phyloP scores from a whole-genome alignment of 2,888 invertebrate species.

The Invenusta paracnida region DNA sequence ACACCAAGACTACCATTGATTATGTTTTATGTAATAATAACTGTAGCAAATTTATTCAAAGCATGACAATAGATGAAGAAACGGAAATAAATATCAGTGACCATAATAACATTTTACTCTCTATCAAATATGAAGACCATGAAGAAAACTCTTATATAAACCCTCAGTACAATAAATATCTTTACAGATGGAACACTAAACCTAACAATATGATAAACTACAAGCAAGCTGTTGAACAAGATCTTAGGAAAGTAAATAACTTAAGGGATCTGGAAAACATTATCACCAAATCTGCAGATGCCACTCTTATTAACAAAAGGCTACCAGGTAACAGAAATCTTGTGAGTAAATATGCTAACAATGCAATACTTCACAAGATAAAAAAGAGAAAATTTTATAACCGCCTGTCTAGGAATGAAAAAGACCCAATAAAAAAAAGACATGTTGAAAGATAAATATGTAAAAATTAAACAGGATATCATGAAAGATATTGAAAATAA shows the following conservation, averaged over 20 bases:
- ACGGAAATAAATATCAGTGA: neutral
- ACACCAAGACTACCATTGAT: neutral
- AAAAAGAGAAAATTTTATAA: neutral
- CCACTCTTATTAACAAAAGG: slow-evolving; percentile 1
- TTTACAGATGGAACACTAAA: slow-evolving; percentile 12
- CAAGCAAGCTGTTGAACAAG: slow-evolving; percentile 1
- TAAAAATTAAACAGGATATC: neutral
- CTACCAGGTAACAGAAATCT: neutral
- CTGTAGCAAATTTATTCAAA: neutral
- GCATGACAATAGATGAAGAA: neutral
- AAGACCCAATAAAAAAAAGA: neutral
- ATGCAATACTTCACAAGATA: neutral
- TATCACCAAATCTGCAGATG: neutral
- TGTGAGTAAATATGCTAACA: neutral
- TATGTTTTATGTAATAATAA: neutral
- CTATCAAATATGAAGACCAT: neutral
- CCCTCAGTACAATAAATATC: neutral
- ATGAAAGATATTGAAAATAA: neutral
- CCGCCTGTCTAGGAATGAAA: neutral
- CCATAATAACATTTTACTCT: neutral
- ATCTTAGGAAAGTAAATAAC: neutral
- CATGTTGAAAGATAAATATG: neutral
- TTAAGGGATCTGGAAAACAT: slow-evolving; percentile 22
- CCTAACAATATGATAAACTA: neutral
- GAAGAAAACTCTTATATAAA: neutral